Evolutionary conservation across 1,140 invertebrate species (phyloP).

Genomic region (Atta cephalotes): DNA sequence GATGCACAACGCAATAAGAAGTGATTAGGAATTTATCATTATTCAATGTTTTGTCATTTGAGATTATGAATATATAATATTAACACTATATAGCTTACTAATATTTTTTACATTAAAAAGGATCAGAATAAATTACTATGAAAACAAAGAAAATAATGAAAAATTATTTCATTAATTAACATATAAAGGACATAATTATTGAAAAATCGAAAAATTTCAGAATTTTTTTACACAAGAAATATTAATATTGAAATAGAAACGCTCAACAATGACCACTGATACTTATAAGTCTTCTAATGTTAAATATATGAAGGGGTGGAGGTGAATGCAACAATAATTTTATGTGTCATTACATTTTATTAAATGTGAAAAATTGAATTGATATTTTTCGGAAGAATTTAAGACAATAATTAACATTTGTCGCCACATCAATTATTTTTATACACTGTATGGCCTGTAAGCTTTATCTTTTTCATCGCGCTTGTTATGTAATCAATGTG

Average conservation of each 20-base stretch:
- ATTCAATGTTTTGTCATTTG: not conserved
- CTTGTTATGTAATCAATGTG: slow-evolving; percentile 18
- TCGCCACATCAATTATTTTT: not conserved
- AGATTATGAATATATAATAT: not conserved
- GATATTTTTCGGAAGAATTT: no score
- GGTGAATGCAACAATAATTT: not conserved
- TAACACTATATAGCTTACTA: not conserved
- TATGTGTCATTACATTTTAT: not conserved
- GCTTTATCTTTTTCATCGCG: not conserved
- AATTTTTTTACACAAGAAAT: no score
- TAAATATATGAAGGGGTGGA: not conserved
- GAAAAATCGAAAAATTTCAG: no score
- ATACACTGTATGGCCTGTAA: no score
- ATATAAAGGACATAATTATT: no score
- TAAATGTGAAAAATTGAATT: not conserved
- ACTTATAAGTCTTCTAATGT: no score
- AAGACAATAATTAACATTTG: not conserved
- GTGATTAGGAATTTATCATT: not conserved
- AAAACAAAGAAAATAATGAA: no score
- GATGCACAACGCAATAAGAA: not conserved
- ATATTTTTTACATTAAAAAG: no score
- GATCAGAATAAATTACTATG: no score
- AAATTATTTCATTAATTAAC: no score
- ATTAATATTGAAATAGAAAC: no score
- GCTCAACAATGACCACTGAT: no score